These are phyloP conservation scores for Tetragonula clypearis DNA, from an alignment of 1,140 invertebrate genomes.

Conservation along the genomic window DNA sequence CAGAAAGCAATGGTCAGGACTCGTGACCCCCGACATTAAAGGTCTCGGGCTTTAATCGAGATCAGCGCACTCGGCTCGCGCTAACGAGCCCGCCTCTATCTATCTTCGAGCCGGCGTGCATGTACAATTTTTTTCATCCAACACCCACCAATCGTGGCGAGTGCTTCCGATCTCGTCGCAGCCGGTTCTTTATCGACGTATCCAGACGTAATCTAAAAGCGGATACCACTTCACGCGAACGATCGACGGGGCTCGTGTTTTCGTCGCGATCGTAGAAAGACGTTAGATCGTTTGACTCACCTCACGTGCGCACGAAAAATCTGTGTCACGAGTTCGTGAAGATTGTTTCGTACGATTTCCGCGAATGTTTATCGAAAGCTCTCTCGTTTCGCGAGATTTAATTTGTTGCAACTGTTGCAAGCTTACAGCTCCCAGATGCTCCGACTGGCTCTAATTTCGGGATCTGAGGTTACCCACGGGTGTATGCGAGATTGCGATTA, in stretches of 20 bases:
- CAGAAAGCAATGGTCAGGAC: slow-evolving; percentile 9
- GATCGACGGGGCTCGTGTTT: background rate
- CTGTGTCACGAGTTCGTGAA: background rate
- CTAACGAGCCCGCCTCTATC: background rate
- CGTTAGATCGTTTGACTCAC: background rate
- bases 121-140: slow-evolving; percentile 4
- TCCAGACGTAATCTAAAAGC: slow-evolving; percentile 27
- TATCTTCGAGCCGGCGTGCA: background rate
- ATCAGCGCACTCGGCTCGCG: slow-evolving; percentile 18
- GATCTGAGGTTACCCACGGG: background rate
- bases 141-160: slow-evolving; percentile 24
- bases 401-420: background rate
- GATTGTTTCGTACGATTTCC: background rate
- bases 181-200: slow-evolving; percentile 33
- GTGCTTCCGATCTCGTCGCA: slow-evolving; percentile 9
- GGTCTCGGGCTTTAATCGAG: slow-evolving; percentile 38
- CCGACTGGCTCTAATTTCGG: background rate
- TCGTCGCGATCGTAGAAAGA: background rate
- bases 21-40: slow-evolving; percentile 45
- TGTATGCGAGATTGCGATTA: background rate
- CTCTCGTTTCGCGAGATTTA: background rate
- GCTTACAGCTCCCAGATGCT: background rate
- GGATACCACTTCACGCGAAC: background rate
- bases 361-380: background rate
- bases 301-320: slow-evolving; percentile 1